Percentiles rank a stretch among this genome's conserved stretches.
Evolutionary conservation across 2,113 vertebrate genomes (phyloP).

Genomic region (Gadus macrocephalus): DNA sequence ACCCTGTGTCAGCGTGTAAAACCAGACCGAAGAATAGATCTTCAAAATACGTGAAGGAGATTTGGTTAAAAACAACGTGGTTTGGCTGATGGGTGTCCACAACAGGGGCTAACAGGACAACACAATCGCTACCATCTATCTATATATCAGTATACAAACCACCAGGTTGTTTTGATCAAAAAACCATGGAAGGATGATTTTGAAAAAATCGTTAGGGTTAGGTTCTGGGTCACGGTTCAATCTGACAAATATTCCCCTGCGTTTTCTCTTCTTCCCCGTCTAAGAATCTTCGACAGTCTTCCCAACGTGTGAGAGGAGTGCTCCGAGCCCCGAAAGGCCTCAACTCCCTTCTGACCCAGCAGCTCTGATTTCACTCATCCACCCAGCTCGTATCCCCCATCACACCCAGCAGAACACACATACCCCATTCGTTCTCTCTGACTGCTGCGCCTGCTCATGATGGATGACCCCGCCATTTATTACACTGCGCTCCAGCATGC

Average conservation of each 20-base stretch:
- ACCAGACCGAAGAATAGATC: too few relatives aligned
- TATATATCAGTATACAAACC: too few relatives aligned
- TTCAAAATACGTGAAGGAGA: too few relatives aligned
- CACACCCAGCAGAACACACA: conserved; percentile 54
- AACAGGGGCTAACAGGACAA: too few relatives aligned
- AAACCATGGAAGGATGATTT: too few relatives aligned
- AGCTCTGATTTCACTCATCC: conserved; percentile 48
- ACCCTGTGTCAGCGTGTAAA: too few relatives aligned
- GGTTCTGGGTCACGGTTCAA: conserved; percentile 7
- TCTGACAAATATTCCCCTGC: conserved; percentile 6
- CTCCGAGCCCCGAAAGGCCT: conserved; percentile 23
- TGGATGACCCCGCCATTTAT: conserved; percentile 48
- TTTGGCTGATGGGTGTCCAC: too few relatives aligned
- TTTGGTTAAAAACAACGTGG: too few relatives aligned
- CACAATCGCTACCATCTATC: too few relatives aligned
- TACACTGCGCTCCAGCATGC: conserved; percentile 35
- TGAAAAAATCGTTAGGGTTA: not conserved
- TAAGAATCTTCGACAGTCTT: not conserved
- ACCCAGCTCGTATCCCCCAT: conserved; percentile 54
- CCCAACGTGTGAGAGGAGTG: conserved; percentile 16
- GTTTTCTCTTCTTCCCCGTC: not conserved
- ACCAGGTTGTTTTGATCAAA: too few relatives aligned
- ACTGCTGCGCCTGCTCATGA: conserved; percentile 45
- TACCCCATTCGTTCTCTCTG: conserved; percentile 47
- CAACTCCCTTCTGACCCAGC: conserved; percentile 35